Conservation (phyloP, 2,113 vertebrate species). For the Colaptes auratus region DNA sequence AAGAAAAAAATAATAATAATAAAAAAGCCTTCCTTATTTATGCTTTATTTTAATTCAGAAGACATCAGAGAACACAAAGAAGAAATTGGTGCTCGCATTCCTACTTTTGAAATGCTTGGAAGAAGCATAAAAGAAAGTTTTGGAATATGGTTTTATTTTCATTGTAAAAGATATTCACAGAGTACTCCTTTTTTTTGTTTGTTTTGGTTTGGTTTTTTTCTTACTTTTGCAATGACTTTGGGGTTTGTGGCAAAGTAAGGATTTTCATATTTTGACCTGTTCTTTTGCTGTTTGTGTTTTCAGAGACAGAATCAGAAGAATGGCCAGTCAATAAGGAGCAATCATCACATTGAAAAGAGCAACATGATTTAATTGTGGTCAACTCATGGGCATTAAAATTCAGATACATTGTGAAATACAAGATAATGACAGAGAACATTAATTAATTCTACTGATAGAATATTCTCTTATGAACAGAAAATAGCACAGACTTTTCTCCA, state of each 20-base stretch:
- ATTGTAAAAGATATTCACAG: not conserved
- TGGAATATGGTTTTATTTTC: not conserved
- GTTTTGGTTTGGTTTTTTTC: not conserved
- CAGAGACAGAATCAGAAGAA: constrained; percentile 16
- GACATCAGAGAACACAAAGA: not conserved
- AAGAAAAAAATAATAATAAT: not conserved
- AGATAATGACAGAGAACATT: constrained; percentile 63
- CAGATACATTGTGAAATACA: constrained; percentile 53
- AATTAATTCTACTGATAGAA: constrained; percentile 6
- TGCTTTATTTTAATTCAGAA: constrained; percentile 8
- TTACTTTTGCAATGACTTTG: not conserved
- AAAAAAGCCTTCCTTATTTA: not conserved
- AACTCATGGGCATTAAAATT: constrained; percentile 56
- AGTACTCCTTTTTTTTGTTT: not conserved
- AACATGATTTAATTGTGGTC: constrained; percentile 62
- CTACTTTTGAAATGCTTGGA: constrained; percentile 9
- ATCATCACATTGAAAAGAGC: constrained; percentile 52
- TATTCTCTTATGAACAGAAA: constrained; percentile 52
- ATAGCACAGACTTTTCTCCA: constrained; percentile 65
- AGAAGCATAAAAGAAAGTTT: not conserved
- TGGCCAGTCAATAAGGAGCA: not conserved
- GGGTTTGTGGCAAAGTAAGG: not conserved
- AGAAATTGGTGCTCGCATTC: not conserved
- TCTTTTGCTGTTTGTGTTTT: not conserved
- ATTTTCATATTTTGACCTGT: not conserved